Evolutionary conservation across 1,140 invertebrate species (phyloP).

Genomic region (Drosophila ercepeae): DNA sequence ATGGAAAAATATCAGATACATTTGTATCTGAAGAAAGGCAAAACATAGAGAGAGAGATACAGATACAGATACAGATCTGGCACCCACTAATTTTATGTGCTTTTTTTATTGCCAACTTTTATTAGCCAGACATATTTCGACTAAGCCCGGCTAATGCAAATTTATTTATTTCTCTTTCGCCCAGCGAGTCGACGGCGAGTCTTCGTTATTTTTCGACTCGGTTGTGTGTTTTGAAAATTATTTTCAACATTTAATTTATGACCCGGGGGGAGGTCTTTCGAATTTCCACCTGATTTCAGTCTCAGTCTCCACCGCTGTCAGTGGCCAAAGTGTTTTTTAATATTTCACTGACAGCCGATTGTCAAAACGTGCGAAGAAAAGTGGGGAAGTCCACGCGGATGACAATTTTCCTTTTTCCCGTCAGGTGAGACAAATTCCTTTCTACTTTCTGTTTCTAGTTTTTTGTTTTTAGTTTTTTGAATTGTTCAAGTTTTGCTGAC

Average conservation of each 20-base stretch:
- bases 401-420: constrained; percentile 47
- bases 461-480: not conserved
- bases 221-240: constrained; percentile 45
- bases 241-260: constrained; percentile 72
- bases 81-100: constrained; percentile 76
- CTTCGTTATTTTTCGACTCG: constrained; percentile 7
- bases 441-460: not conserved
- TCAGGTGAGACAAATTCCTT: constrained; percentile 29
- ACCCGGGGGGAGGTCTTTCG: constrained; percentile 26
- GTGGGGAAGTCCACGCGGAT: constrained; percentile 53
- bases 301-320: constrained; percentile 30
- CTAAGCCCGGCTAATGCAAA: constrained; percentile 78
- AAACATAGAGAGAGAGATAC: not conserved
- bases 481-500: constrained; percentile 54
- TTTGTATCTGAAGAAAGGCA: constrained; percentile 48
- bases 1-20: constrained; percentile 65
- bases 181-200: constrained; percentile 6
- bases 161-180: constrained; percentile 69
- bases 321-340: constrained; percentile 75
- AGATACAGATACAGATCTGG: constrained; percentile 8
- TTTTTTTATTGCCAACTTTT: constrained; percentile 77
- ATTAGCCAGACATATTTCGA: constrained; percentile 78
- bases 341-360: constrained; percentile 78
- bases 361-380: constrained; percentile 41
- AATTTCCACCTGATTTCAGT: constrained; percentile 39